These are phyloP conservation scores for Leptinotarsa haldemani DNA, from an alignment of 2,888 invertebrate species.

Conservation along the genomic window DNA sequence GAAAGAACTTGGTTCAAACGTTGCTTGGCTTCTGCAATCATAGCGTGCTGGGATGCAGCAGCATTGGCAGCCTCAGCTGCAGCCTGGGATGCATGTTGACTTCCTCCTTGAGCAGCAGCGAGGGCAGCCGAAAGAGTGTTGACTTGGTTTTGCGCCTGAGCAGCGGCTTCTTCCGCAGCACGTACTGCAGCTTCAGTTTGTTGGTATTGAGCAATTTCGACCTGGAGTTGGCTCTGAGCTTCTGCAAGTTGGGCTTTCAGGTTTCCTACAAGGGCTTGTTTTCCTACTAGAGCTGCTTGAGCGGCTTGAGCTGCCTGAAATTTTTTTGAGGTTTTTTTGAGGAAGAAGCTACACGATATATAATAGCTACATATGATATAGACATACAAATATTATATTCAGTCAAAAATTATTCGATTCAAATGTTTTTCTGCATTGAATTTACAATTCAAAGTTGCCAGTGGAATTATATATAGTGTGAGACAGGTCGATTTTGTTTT, in stretches of 20 bases:
- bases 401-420: too few species aligned
- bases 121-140: slow-evolving; percentile 79
- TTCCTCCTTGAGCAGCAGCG: slow-evolving; percentile 52
- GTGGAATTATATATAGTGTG: too few species aligned
- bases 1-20: slow-evolving; percentile 73
- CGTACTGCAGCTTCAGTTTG: slow-evolving; percentile 77
- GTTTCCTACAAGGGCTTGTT: slow-evolving; percentile 65
- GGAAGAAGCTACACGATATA: too few species aligned
- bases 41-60: slow-evolving; percentile 49
- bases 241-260: slow-evolving; percentile 77
- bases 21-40: slow-evolving; percentile 71
- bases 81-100: slow-evolving; percentile 45
- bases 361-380: too few species aligned
- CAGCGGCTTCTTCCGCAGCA: slow-evolving; percentile 75
- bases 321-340: too few species aligned
- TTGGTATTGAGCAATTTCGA: slow-evolving; percentile 76
- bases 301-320: slow-evolving; percentile 73
- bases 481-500: too few species aligned
- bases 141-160: slow-evolving; percentile 74
- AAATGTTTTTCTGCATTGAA: too few species aligned
- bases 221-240: slow-evolving; percentile 73
- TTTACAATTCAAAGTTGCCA: too few species aligned
- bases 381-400: too few species aligned
- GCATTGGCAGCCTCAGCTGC: slow-evolving; percentile 47
- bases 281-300: slow-evolving; percentile 73